Percentiles rank a stretch among this genome's conserved stretches.
Evolutionary conservation across 2,888 invertebrate genomes (phyloP).

Genomic region (Anodontia alba): DNA sequence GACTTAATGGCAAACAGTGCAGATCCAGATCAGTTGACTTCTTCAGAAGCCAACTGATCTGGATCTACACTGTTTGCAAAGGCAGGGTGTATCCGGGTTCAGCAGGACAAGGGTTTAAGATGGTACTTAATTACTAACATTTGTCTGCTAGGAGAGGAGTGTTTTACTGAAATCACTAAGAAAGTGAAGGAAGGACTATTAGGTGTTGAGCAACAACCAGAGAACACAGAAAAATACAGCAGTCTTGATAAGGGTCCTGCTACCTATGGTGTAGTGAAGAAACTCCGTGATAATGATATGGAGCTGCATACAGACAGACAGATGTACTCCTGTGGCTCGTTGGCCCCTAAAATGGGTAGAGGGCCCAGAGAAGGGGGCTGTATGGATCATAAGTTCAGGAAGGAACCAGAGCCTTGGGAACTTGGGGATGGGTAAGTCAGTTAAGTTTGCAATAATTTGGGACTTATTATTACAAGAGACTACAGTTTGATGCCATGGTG

Average conservation of each 20-base stretch:
- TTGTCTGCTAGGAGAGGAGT: slow-evolving; percentile 83
- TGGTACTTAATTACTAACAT: too few species aligned
- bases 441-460: neutral
- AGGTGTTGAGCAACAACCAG: slow-evolving; percentile 85
- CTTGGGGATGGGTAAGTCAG: slow-evolving; percentile 86
- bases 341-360: slow-evolving; percentile 86
- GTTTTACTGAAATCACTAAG: slow-evolving; percentile 81
- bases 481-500: too few species aligned
- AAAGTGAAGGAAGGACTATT: slow-evolving; percentile 85
- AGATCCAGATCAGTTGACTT: too few species aligned
- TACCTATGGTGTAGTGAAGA: slow-evolving; percentile 85
- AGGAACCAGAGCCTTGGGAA: slow-evolving; percentile 87
- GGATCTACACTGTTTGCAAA: too few species aligned
- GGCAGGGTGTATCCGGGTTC: too few species aligned
- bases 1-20: too few species aligned
- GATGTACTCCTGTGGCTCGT: slow-evolving; percentile 87
- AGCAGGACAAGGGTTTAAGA: too few species aligned
- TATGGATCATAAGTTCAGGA: slow-evolving; percentile 85
- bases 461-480: too few species aligned
- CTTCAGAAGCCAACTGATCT: too few species aligned
- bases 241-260: slow-evolving; percentile 84
- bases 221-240: slow-evolving; percentile 84
- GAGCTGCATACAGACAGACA: slow-evolving; percentile 85
- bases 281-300: slow-evolving; percentile 85
- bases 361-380: slow-evolving; percentile 84